These are phyloP conservation scores for Peucedramus taeniatus DNA, from an alignment of 2,113 vertebrate species.

Conservation along the genomic window DNA sequence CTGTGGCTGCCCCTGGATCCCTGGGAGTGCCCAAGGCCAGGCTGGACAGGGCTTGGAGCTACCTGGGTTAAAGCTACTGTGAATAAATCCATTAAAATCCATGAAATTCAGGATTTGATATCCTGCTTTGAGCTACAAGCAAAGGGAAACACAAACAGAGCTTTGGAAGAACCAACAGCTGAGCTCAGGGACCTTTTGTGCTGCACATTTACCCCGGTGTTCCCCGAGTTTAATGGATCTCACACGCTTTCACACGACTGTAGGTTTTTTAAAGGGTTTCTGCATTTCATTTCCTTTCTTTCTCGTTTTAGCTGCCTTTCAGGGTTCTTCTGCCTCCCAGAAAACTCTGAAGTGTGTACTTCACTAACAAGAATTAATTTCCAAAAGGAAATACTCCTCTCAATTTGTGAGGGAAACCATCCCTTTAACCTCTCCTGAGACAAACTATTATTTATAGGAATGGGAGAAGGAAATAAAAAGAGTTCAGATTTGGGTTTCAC, in stretches of 20 bases:
- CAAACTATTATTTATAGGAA: neutral
- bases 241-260: neutral
- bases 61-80: neutral
- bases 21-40: too few species aligned
- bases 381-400: neutral
- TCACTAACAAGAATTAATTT: neutral
- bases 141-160: neutral
- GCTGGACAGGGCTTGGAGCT: too few species aligned
- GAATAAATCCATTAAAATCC: neutral
- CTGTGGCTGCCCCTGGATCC: too few species aligned
- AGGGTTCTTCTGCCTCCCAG: neutral
- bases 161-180: neutral
- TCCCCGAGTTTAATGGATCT: neutral
- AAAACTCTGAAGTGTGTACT: neutral
- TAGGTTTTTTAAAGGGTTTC: neutral
- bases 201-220: neutral
- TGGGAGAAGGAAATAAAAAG: neutral
- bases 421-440: neutral
- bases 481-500: neutral
- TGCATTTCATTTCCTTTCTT: neutral
- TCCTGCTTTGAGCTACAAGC: neutral
- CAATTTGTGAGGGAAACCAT: neutral
- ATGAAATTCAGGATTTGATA: neutral
- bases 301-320: neutral
- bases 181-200: neutral